Percentiles rank a stretch among this genome's conserved stretches.
Conservation (phyloP, 1,140 invertebrate species). For the Melipona quadrifasciata region DNA sequence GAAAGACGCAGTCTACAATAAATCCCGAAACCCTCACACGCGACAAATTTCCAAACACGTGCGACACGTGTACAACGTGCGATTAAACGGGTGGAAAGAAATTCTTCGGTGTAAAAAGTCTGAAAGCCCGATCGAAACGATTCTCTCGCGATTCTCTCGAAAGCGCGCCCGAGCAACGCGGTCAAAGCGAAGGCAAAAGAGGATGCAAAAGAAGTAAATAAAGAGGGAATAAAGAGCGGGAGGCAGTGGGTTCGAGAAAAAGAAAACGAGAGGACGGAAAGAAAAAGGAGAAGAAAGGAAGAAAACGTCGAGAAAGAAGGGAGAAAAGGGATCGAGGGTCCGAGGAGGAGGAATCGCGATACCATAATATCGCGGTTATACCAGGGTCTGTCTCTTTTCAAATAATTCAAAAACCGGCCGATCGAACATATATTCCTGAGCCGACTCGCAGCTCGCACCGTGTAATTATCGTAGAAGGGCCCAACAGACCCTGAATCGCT, state of each 20-base stretch:
- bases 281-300: neutral
- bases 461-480: constrained; percentile 82
- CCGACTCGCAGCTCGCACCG: constrained; percentile 77
- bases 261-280: constrained; percentile 38
- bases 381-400: constrained; percentile 81
- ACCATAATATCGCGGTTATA: constrained; percentile 80
- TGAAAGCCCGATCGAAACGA: too few relatives aligned
- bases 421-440: constrained; percentile 82
- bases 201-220: constrained; percentile 30
- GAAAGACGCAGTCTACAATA: too few relatives aligned
- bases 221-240: constrained; percentile 26
- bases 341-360: constrained; percentile 75
- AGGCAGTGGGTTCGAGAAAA: constrained; percentile 6
- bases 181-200: constrained; percentile 6
- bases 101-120: neutral
- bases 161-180: constrained; percentile 17
- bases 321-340: constrained; percentile 66
- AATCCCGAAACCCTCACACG: too few relatives aligned
- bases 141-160: constrained; percentile 46
- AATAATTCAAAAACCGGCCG: constrained; percentile 82
- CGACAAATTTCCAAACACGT: too few relatives aligned
- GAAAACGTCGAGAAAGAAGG: constrained; percentile 53
- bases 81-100: neutral
- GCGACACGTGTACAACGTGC: too few relatives aligned
- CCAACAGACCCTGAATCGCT: constrained; percentile 75